Evolutionary conservation across 2,113 vertebrate genomes (phyloP).

Genomic region (Triplophysa siluroides): DNA sequence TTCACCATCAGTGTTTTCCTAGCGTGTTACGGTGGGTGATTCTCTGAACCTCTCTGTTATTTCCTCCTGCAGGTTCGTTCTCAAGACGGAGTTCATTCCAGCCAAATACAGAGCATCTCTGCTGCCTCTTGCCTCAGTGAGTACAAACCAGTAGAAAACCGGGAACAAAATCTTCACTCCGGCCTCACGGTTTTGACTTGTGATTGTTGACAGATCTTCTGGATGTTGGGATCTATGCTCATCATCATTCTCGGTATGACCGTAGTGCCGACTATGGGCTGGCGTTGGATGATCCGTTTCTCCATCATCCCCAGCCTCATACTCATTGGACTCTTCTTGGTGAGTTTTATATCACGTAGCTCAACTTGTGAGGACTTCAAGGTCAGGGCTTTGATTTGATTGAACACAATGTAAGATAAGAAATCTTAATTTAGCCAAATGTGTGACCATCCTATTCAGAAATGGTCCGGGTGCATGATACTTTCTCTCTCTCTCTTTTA

Average conservation of each 20-base stretch:
- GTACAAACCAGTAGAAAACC: conserved; percentile 43
- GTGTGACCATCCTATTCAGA: too few relatives aligned
- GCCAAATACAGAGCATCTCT: conserved; percentile 82
- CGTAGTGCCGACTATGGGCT: conserved; percentile 84
- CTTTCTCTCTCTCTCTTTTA: conserved; percentile 54
- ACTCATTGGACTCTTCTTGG: conserved; percentile 87
- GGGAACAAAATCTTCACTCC: not conserved
- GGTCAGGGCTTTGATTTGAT: too few relatives aligned
- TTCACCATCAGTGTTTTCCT: too few relatives aligned
- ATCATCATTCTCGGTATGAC: conserved; percentile 88
- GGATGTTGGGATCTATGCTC: conserved; percentile 89
- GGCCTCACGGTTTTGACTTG: not conserved
- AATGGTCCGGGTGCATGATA: not conserved
- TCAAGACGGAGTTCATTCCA: conserved; percentile 95
- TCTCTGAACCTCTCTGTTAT: not conserved
- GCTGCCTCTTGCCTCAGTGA: conserved; percentile 89
- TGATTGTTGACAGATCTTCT: conserved; percentile 82
- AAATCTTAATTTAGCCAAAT: too few relatives aligned
- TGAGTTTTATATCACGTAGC: conserved; percentile 51
- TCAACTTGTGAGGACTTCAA: too few relatives aligned
- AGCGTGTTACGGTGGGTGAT: not conserved
- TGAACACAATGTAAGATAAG: too few relatives aligned
- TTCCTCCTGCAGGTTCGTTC: conserved; percentile 78
- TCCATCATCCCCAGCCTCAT: conserved; percentile 86
- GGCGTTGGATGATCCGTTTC: conserved; percentile 92